These are phyloP conservation scores for Leptura quadrifasciata DNA, from an alignment of 2,888 invertebrate genomes.

Conservation along the genomic window DNA sequence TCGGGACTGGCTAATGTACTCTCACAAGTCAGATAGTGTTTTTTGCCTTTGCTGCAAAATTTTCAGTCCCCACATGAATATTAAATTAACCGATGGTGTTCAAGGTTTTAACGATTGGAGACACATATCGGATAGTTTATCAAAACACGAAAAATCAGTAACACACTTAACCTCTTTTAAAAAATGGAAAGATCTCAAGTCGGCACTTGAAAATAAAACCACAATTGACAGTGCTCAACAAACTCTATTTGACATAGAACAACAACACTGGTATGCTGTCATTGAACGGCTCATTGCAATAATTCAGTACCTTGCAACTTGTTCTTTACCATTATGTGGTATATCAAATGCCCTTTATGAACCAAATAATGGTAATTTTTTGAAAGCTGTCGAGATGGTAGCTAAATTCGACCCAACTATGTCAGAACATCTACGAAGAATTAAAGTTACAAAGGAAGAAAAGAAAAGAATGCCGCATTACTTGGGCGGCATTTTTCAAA, in stretches of 20 bases:
- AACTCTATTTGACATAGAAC: constrained; percentile 15
- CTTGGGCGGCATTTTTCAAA: constrained; percentile 8
- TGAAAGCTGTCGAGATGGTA: constrained; percentile 7
- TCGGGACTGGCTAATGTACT: constrained; percentile 30
- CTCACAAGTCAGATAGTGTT: constrained; percentile 20
- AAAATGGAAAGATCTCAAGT: constrained; percentile 12
- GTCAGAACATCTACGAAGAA: too few species aligned
- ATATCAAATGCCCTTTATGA: constrained; percentile 16
- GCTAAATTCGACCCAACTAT: constrained; percentile 14
- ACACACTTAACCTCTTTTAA: constrained; percentile 19
- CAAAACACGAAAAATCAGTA: constrained; percentile 22
- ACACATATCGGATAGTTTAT: constrained; percentile 19
- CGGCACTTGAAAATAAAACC: constrained; percentile 9
- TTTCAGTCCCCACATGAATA: constrained; percentile 20
- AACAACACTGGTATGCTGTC: constrained; percentile 20
- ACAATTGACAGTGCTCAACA: constrained; percentile 26
- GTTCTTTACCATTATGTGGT: constrained; percentile 33
- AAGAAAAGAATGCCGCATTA: constrained; percentile 31
- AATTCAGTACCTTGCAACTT: constrained; percentile 16
- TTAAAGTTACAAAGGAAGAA: constrained; percentile 13
- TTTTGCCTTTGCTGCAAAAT: constrained; percentile 35
- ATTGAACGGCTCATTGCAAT: constrained; percentile 35
- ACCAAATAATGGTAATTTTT: constrained; percentile 16
- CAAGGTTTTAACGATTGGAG: constrained; percentile 16
- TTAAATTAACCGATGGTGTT: constrained; percentile 5